Evolutionary conservation across 2,113 vertebrate species (phyloP), one percentile per base, ranked within the genome.

Genomic region (Desmodus rotundus): DNA sequence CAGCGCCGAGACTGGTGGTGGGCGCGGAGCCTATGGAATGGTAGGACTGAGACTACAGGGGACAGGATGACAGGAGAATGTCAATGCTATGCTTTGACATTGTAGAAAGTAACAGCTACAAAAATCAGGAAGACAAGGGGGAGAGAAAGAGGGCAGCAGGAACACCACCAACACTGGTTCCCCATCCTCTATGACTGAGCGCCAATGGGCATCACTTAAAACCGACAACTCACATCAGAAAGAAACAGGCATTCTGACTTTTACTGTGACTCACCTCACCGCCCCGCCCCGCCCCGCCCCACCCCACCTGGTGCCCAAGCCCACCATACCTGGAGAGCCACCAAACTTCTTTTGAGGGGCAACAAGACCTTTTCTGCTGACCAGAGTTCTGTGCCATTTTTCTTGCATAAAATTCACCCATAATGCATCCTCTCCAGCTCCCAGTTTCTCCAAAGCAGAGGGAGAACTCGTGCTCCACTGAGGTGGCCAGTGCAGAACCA

Each of bases 311-410:
- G 50, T n/a, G 43, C 82, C 50, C 77, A 94, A 83, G 45, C 26
- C 94, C n/a, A 68, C 52, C 36, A 80, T n/a, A n/a, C n/a, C n/a
- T n/a, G n/a, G n/a, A 58, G 31, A 96, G n/a, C 33, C 93, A 84
- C 28, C 70, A 61, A 67, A 76, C 26, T 76, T 63, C n/a, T 38
- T 36, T 31, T 43, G 72, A 54, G 17, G 38, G 58, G 17, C 92
- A 90, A 84, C 15, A 38, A 43, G 65, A 26, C 50, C 41, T 95
- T 68, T 47, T 20, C 33, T 90, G 72, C 11, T 15, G 22, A 68
- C 9, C n/a, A 74, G 36, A 52, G 28, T 63, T 63, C 72, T 9
- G 9, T 7, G 36, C 38, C 50, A 56, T 45, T n/a, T 36, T 54
- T 56, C 65, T 45, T 45, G n/a, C 41, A 86, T 33, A 38, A 72